These are phyloP conservation scores for Drosophila leontia DNA, from an alignment of 1,140 invertebrate genomes.

Conservation along the genomic window DNA sequence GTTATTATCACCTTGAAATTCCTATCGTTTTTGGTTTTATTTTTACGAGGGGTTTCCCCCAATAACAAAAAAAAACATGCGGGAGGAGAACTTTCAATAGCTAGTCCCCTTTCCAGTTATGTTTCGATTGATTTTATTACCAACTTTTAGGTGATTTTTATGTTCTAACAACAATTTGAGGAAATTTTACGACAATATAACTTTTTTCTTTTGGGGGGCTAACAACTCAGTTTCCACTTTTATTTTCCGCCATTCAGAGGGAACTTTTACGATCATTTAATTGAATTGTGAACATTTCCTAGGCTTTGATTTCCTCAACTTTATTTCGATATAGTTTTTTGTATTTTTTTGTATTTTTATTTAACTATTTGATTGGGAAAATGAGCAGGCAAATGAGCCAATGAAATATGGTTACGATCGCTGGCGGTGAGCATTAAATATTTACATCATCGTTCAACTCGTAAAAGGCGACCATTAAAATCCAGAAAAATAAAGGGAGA, in stretches of 20 bases:
- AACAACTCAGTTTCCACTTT: conserved; percentile 50
- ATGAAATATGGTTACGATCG: conserved; percentile 66
- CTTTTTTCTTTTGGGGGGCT: conserved; percentile 18
- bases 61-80: conserved; percentile 9
- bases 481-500: background rate
- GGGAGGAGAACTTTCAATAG: conserved; percentile 2
- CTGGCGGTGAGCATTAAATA: conserved; percentile 52
- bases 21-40: conserved; percentile 2
- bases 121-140: conserved; percentile 73
- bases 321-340: background rate
- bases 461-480: conserved; percentile 44
- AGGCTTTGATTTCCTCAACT: conserved; percentile 39
- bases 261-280: conserved; percentile 75
- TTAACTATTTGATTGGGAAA: conserved; percentile 48
- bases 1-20: conserved; percentile 21
- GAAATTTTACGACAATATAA: conserved; percentile 59
- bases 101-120: conserved; percentile 32
- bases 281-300: conserved; percentile 78
- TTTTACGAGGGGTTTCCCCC: conserved; percentile 9
- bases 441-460: conserved; percentile 53
- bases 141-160: conserved; percentile 82
- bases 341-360: conserved; percentile 19
- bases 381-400: conserved; percentile 58
- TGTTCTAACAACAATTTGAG: conserved; percentile 79
- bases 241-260: conserved; percentile 42